Base-by-base conservation (phyloP, 2,797 vertebrate species). In the Acrossocheilus wenchowensis region DNA sequence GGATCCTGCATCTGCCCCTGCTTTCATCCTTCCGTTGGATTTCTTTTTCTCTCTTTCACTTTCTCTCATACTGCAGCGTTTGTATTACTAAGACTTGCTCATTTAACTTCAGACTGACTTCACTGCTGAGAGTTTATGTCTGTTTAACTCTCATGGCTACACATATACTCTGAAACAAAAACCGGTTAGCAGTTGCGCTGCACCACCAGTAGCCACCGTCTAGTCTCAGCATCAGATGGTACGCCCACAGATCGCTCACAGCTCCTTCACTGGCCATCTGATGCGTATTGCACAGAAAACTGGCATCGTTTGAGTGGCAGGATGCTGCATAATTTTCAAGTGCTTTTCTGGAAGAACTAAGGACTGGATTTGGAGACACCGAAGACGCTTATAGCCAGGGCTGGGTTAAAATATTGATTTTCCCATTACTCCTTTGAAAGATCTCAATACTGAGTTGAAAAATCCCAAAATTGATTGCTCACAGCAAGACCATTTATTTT, bases 71-170 rank as follows among this genome's bases (percentile, higher is more conserved):
- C 50, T 52, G 88, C 86, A 87, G 89, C 82, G 90, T 79, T 90
- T 87, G 88, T 87, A 62, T 80, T 88, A 91, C 88, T 6, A 39
- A 86, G 21, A 75, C 43, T 73, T 41, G 23, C 64, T 81, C 78
- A 72, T 77, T 89, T 77, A 34, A 81, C 77, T 90, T 81, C 64
- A 75, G 74, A 87, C 87, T 90, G 87, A 1, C 23, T 83, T 91
- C 83, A 48, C 88, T 89, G 89, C 83, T 92, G 84, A 91, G 90
- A 89, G 79, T 78, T 87, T 91, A 91, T 87, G 45, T 90, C 74
- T 88, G 84, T 87, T 89, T 90, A 86, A 88, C 85, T 89, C 34
- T 4, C 34, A 39, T 87, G 39, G 11, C 10, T 39, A 50, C 68
- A 62, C 54, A 81, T 14, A 64, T 26, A 26, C 57, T 72, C 36